Base-by-base conservation (phyloP, 2,113 vertebrate genomes). In the Falco punctatus region DNA sequence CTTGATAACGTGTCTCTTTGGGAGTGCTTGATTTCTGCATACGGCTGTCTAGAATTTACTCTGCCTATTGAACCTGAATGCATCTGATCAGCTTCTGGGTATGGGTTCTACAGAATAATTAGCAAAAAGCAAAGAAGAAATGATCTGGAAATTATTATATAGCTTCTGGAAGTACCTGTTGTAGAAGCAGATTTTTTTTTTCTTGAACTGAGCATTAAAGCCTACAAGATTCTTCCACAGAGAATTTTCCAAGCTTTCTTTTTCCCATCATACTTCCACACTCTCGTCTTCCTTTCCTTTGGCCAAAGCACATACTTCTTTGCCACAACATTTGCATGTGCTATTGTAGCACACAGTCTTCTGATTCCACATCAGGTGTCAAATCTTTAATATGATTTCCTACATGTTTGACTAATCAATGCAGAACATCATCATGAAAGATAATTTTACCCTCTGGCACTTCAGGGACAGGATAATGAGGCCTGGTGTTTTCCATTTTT, bases 351-450 rank as follows among this genome's bases (percentile, higher is more conserved):
- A 66, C 85, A 61, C 81, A 61, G 92, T 94, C 87, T 84, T 94
- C 87, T 87, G 96, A 95, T 94, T 84, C 77, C 85, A 93, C 81
- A 26, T 96, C 88, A 91, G 94, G 95, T 95, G 80, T 94, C 96
- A 96, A 92, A 96, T 95, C 95, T 95, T 96, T 96, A 77, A 94
- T 95, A 94, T 94, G 93, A 92, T 97, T 97, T 93, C 90, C 95
- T 87, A 90, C 87, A 77, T 98, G 98, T 98, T 98, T 98, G 97
- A 95, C 98, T 97, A 98, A 98, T 98, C 98, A 98, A 98, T 98
- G 97, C 90, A 95, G 97, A 97, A 98, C 97, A 97, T 98, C 96
- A 98, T 98, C 97, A 97, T 85, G 90, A 97, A 97, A 94, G 97
- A 97, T 97, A 97, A 97, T 97, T 93, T 97, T 95, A 88, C 90